A percentile compares a stretch with the other conserved stretches of the same genome.
phyloP scores from a whole-genome alignment of 2,113 vertebrate genomes.

The Sylvilagus bachmani region DNA sequence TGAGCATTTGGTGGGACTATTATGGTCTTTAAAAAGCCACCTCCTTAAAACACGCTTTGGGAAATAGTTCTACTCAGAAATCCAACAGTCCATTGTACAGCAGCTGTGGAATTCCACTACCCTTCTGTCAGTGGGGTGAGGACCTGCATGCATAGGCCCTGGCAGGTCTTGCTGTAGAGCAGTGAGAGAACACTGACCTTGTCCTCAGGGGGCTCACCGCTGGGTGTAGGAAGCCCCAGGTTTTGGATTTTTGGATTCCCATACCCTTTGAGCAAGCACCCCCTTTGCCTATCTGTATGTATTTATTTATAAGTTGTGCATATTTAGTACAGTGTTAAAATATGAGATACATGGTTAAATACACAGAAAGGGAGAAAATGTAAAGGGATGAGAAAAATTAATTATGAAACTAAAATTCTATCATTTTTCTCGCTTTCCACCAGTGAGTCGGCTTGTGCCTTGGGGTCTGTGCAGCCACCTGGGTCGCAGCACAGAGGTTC shows the following conservation, averaged over 20 bases:
- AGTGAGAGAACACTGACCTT: background rate
- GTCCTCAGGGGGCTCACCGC: background rate
- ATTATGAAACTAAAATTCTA: background rate
- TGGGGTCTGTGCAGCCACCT: background rate
- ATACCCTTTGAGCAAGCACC: background rate
- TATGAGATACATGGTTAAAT: background rate
- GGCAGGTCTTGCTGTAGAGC: background rate
- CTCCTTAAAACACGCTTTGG: background rate
- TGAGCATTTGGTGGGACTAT: background rate
- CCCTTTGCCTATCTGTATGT: background rate
- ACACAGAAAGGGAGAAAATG: background rate
- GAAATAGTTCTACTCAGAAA: background rate
- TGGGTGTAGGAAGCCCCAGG: background rate
- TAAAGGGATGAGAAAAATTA: conserved; percentile 9
- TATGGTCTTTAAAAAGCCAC: background rate
- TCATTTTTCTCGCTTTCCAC: background rate
- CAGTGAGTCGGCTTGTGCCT: background rate
- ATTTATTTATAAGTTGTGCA: background rate
- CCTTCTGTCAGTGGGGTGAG: background rate
- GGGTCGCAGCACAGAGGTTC: background rate
- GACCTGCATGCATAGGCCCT: background rate
- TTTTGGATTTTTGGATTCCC: background rate
- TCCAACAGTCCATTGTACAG: background rate
- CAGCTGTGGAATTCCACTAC: background rate
- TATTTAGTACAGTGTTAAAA: background rate